phyloP scores from a whole-genome alignment of 1,140 invertebrate genomes.

The Amphibalanus amphitrite region DNA sequence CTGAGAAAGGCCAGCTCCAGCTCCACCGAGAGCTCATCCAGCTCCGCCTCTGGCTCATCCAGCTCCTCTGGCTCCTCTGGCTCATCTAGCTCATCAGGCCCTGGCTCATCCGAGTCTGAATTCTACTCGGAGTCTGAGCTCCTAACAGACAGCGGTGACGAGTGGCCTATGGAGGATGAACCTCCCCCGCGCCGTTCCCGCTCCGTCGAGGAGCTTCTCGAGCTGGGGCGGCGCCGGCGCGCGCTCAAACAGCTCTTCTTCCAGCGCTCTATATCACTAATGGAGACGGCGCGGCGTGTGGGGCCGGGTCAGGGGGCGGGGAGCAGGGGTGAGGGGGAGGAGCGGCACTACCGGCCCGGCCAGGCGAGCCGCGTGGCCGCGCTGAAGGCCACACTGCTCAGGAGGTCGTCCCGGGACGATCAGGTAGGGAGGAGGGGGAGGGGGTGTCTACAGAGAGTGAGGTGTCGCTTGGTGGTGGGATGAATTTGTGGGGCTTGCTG shows the following conservation, averaged over 20 bases:
- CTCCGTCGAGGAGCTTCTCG: background rate
- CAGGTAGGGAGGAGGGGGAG: too few relatives aligned
- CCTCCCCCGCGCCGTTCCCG: background rate
- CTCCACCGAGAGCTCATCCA: background rate
- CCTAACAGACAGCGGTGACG: background rate
- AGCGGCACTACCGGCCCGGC: background rate
- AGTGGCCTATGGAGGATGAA: background rate
- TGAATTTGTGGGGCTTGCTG: too few relatives aligned
- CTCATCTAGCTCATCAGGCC: background rate
- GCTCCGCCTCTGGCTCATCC: background rate
- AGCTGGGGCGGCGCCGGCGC: background rate
- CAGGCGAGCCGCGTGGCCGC: background rate
- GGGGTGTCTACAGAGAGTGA: too few relatives aligned
- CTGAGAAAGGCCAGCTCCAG: background rate
- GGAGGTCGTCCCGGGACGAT: too few relatives aligned
- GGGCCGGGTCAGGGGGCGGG: too few relatives aligned
- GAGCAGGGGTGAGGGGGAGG: too few relatives aligned
- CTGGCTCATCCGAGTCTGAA: background rate
- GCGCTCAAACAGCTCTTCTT: background rate
- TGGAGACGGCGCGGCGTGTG: background rate
- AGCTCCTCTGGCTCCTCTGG: background rate
- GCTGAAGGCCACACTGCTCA: background rate
- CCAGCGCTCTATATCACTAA: background rate
- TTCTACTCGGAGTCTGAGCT: background rate
- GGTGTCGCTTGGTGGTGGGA: too few relatives aligned